These are phyloP conservation scores for Lanistes nyassanus DNA, from an alignment of 1,140 invertebrate species.

Conservation along the genomic window DNA sequence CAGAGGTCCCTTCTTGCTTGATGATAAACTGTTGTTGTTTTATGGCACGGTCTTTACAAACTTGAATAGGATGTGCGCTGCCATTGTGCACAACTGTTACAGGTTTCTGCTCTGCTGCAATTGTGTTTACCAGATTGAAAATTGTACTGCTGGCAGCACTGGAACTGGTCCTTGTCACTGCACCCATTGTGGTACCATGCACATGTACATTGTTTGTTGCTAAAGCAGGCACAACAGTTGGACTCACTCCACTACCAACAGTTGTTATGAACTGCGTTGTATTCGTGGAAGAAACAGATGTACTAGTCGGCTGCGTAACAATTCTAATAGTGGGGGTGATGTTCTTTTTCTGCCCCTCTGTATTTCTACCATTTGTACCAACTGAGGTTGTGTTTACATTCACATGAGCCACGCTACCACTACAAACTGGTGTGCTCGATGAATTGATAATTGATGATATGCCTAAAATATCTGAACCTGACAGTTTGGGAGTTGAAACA, in stretches of 20 bases:
- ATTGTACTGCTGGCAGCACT: slow-evolving; percentile 68
- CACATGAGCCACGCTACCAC: slow-evolving; percentile 33
- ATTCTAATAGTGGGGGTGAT: slow-evolving; percentile 40
- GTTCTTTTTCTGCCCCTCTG: slow-evolving; percentile 22
- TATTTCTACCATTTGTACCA: slow-evolving; percentile 26
- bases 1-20: slow-evolving; percentile 26
- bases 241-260: slow-evolving; percentile 18
- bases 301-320: slow-evolving; percentile 27
- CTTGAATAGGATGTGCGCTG: slow-evolving; percentile 31
- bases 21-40: slow-evolving; percentile 31
- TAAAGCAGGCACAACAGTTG: slow-evolving; percentile 30
- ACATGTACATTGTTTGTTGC: slow-evolving; percentile 42
- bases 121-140: slow-evolving; percentile 57
- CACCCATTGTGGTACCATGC: slow-evolving; percentile 37
- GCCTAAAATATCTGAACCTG: slow-evolving; percentile 49
- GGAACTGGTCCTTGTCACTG: slow-evolving; percentile 46
- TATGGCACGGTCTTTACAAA: slow-evolving; percentile 20
- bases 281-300: slow-evolving; percentile 21
- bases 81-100: slow-evolving; percentile 50
- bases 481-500: slow-evolving; percentile 28
- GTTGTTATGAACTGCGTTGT: slow-evolving; percentile 31
- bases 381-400: slow-evolving; percentile 34
- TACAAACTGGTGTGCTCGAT: slow-evolving; percentile 32
- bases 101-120: slow-evolving; percentile 61
- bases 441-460: slow-evolving; percentile 53